Evolutionary conservation across 2,888 invertebrate species (phyloP).

Genomic region (Cosmia trapezina): DNA sequence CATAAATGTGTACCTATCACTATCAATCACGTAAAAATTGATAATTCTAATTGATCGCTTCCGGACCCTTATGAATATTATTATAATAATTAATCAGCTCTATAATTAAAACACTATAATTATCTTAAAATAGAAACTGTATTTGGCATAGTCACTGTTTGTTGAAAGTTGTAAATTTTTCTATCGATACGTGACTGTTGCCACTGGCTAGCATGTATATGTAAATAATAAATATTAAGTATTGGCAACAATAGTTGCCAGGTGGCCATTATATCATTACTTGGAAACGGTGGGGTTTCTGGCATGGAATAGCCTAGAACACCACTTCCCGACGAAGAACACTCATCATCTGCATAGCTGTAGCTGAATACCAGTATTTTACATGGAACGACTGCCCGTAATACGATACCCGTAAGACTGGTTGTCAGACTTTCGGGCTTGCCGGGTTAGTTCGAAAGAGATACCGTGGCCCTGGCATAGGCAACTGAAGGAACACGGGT

Average conservation of each 20-base stretch:
- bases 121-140: constrained; percentile 23
- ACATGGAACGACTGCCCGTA: too few relatives aligned
- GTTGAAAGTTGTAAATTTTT: constrained; percentile 17
- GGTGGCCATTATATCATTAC: constrained; percentile 13
- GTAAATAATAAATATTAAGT: constrained; percentile 14
- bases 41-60: too few relatives aligned
- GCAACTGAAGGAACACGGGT: too few relatives aligned
- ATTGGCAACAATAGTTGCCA: constrained; percentile 17
- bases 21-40: too few relatives aligned
- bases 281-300: background rate
- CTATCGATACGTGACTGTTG: background rate
- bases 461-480: too few relatives aligned
- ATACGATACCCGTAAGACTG: too few relatives aligned
- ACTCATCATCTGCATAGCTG: too few relatives aligned
- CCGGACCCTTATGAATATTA: background rate
- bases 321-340: background rate
- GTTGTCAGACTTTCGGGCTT: too few relatives aligned
- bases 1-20: too few relatives aligned
- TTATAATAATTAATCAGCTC: background rate
- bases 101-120: constrained; percentile 11
- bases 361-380: too few relatives aligned
- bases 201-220: background rate
- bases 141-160: constrained; percentile 9
- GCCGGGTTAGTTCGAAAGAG: too few relatives aligned
- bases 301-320: background rate